Conservation (phyloP, 2,113 vertebrate species). For the Haliaeetus leucogaster region DNA sequence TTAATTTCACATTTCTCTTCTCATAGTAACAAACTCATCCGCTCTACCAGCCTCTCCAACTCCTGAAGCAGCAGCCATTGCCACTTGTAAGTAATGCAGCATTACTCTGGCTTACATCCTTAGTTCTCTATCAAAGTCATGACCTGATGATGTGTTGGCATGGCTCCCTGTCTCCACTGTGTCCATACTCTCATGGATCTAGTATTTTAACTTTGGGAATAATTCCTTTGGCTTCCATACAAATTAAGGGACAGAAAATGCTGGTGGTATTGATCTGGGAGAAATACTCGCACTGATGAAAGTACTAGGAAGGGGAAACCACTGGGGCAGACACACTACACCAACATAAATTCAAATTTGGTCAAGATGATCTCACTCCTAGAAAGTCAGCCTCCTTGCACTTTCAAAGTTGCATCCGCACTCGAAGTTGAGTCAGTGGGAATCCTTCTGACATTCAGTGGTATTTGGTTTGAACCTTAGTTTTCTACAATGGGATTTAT, state of each 20-base stretch:
- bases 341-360: neutral
- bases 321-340: neutral
- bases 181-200: neutral
- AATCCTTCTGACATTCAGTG: neutral
- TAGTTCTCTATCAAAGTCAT: neutral
- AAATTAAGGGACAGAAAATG: neutral
- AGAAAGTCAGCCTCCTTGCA: neutral
- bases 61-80: neutral
- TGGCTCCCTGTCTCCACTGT: neutral
- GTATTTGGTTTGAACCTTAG: neutral
- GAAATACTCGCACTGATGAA: neutral
- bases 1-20: neutral
- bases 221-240: neutral
- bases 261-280: neutral
- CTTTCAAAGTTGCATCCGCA: neutral
- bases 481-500: neutral
- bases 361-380: too few relatives aligned
- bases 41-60: accelerated
- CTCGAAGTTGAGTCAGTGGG: neutral
- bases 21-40: neutral
- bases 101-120: neutral
- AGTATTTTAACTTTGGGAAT: neutral
- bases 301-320: neutral
- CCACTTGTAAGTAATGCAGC: neutral
- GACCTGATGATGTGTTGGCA: neutral